Evolutionary conservation across 2,113 vertebrate species (phyloP).

Genomic region (Hepsetus odoe): DNA sequence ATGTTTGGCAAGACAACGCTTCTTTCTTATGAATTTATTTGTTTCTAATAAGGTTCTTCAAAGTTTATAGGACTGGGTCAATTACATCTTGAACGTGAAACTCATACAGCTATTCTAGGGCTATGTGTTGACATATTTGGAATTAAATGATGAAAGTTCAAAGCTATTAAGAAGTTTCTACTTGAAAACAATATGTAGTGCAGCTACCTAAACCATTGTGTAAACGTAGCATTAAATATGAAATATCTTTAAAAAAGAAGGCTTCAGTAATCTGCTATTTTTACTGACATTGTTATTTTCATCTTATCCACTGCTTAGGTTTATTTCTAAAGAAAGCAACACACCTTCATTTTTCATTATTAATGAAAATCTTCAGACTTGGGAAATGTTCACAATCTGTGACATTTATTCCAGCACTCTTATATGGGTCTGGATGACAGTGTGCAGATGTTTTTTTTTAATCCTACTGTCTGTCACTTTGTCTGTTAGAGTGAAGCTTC

Average conservation of each 20-base stretch:
- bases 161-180: no score
- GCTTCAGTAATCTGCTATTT: neutral
- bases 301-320: neutral
- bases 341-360: neutral
- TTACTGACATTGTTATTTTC: neutral
- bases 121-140: neutral
- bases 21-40: no score
- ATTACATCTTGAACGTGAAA: neutral
- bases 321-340: neutral
- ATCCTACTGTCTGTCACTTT: constrained; percentile 38
- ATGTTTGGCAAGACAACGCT: no score
- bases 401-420: constrained; percentile 29
- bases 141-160: no score
- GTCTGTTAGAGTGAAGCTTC: neutral
- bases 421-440: constrained; percentile 33
- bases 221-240: no score
- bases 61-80: neutral
- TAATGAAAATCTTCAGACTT: neutral
- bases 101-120: no score
- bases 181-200: no score
- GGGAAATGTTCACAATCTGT: constrained; percentile 28
- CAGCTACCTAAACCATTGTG: no score
- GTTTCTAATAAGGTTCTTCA: neutral
- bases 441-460: constrained; percentile 41
- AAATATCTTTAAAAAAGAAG: no score